phyloP scores from a whole-genome alignment of 1,140 invertebrate species.

The Drosophila teissieri region DNA sequence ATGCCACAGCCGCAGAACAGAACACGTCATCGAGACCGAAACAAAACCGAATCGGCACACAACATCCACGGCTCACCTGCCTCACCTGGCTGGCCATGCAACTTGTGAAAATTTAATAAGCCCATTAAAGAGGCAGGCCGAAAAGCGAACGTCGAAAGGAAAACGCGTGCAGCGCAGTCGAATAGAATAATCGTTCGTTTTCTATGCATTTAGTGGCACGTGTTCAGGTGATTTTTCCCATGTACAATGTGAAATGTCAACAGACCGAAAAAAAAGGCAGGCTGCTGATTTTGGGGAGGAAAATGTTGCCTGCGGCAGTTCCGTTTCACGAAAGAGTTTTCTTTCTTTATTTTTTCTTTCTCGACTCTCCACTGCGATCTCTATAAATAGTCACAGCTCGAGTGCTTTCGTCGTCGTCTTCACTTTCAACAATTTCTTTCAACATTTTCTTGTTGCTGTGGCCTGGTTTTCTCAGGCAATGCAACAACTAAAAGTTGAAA shows the following conservation, averaged over 20 bases:
- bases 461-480: slow-evolving; percentile 40
- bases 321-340: slow-evolving; percentile 55
- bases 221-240: slow-evolving; percentile 26
- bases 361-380: slow-evolving; percentile 31
- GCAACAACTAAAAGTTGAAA: slow-evolving; percentile 29
- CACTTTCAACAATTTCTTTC: slow-evolving; percentile 55
- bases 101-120: slow-evolving; percentile 66
- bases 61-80: slow-evolving; percentile 18
- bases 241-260: slow-evolving; percentile 38
- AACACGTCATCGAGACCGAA: slow-evolving; percentile 36
- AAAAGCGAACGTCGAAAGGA: slow-evolving; percentile 1
- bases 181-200: slow-evolving; percentile 35
- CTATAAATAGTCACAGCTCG: slow-evolving; percentile 52
- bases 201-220: slow-evolving; percentile 37
- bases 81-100: slow-evolving; percentile 29
- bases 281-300: not conserved
- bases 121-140: slow-evolving; percentile 40
- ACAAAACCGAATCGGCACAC: slow-evolving; percentile 12
- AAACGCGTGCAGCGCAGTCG: slow-evolving; percentile 44
- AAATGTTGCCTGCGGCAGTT: slow-evolving; percentile 31
- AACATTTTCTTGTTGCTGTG: slow-evolving; percentile 48
- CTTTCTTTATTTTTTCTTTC: slow-evolving; percentile 45
- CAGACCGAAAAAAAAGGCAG: slow-evolving; percentile 13
- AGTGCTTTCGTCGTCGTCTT: slow-evolving; percentile 33
- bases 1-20: slow-evolving; percentile 39